phyloP scores from a whole-genome alignment of 2,113 vertebrate species.

The Tringa solitaria region DNA sequence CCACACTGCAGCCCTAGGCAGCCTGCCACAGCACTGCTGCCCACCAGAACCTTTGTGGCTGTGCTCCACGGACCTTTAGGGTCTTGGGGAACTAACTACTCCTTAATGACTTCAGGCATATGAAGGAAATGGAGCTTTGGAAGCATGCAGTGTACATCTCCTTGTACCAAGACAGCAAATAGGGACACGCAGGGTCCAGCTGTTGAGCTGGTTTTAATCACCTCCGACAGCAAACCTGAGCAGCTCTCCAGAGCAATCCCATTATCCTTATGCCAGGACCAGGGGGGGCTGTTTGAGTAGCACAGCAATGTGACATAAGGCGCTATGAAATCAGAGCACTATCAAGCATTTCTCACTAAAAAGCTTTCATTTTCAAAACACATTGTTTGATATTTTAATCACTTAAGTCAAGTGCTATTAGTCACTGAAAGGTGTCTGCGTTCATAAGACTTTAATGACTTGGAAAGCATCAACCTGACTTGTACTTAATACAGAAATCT shows the following conservation, averaged over 20 bases:
- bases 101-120: neutral
- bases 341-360: neutral
- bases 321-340: neutral
- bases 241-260: neutral
- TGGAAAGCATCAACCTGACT: neutral
- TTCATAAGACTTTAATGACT: neutral
- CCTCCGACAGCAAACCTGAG: neutral
- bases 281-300: neutral
- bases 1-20: accelerated
- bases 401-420: neutral
- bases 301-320: neutral
- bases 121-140: accelerated
- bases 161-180: accelerated
- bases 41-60: neutral
- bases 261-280: neutral
- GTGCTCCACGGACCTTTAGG: accelerated
- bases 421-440: neutral
- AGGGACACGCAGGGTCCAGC: accelerated
- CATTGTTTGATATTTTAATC: neutral
- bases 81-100: neutral
- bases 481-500: neutral
- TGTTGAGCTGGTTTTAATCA: neutral
- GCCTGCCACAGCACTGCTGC: neutral
- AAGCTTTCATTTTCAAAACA: neutral
- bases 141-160: accelerated